Evolutionary conservation across 1,140 invertebrate species (phyloP), one percentile per base, ranked within the genome.

Genomic region (Steinernema khuongi): DNA sequence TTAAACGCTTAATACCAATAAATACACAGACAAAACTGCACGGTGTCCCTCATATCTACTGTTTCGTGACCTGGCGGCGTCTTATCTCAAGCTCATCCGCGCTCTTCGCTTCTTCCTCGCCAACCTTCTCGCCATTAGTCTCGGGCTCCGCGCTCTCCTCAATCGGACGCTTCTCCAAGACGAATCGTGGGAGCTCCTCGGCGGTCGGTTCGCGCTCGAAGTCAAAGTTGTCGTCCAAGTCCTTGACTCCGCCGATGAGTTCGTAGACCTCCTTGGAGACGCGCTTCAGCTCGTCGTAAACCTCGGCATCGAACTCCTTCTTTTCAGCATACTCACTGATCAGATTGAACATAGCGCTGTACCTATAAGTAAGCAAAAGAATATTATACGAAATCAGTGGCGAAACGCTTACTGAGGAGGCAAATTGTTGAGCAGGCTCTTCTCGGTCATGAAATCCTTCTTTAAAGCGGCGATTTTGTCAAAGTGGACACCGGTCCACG

Each of bases 141-240:
- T 31, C 43, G 30, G 32, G 30, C 11, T 50, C 44, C 60, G 28
- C 29, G 31, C n/a, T n/a, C 7, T 41, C n/a, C 26, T 60, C 50
- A 22, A 60, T 60, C 7, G 50, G 50, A 60, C 50, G 50, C 50
- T 60, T 60, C 50, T 60, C 50, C 11, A 60, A 26, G 50, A 74
- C 73, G 32, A 70, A 72, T 7, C 74, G 70, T 7, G 74, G 74
- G 19, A 75, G 28, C 33, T 75, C 74, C 22, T 75, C 70, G 1
- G 44, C 70, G 31, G 74, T 72, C 28, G 74, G 74, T 28, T 75
- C 74, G 17, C 74, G 70, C 33, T 75, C 74, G 29, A 75, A 75
- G 33, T 75, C 74, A 31, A 72, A 73, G 31, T 75, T 75, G 7
- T 75, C 74, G 36, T 75, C 74, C 29, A 72, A 30, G 29, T 75